Base-by-base conservation (phyloP, 2,797 vertebrate genomes). In the Echeneis naucrates region DNA sequence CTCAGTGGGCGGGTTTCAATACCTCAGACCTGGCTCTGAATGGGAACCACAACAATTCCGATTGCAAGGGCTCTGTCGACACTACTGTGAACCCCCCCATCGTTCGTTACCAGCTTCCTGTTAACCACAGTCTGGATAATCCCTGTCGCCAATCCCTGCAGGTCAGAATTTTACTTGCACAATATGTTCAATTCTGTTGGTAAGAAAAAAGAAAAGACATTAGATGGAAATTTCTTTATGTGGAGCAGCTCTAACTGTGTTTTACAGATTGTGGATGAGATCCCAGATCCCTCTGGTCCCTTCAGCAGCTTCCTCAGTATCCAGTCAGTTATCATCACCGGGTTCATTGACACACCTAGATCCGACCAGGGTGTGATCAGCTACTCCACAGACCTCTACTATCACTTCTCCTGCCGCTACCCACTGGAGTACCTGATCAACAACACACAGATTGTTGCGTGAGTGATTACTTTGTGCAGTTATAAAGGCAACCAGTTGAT, bases 341-440 rank as follows among this genome's bases (percentile, higher is more conserved):
- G 95, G 53, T 95, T 75, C 73, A 93, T 95, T 8, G 92, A 95
- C 75, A 94, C 94, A 0, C 86, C 90, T 12, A 65, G 21, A 32
- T 62, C 92, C 0, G 83, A 86, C 14, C 55, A 55, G n/a, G 93
- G 94, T 1, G 0, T 93, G 33, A 91, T 96, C 77, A 95, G 94
- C 86, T 95, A 94, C 82, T 73, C 92, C 68, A 95, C 95, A 16
- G 94, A 95, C 77, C 88, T 96, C 21, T 93, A 93, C 86, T 95
- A 95, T 55, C 91, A 90, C 67, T 95, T 96, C 80, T 93, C 95
- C 77, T 96, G 95, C 80, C 92, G 85, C 45, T 95, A 95, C 78
- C 95, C 94, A 0, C 81, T 95, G 64, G 92, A 95, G 74, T 95
- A 95, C 65, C 83, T 95, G 35, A 50, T 95, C 47, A 95, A 95